Evolutionary conservation across 2,888 invertebrate species (phyloP).

Genomic region (Drosophila bunnanda): DNA sequence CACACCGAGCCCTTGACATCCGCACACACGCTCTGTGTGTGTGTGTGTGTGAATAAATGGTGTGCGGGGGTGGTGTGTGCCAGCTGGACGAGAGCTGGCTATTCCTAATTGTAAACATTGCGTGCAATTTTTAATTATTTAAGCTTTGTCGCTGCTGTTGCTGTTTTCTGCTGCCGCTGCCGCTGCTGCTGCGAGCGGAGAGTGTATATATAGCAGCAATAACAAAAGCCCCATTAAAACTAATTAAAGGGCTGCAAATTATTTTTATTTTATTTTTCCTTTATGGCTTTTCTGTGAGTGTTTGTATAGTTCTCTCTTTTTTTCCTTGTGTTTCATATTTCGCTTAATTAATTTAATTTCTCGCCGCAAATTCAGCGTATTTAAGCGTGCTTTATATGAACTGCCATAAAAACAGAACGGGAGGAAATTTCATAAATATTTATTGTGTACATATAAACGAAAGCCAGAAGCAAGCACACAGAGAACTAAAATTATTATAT

Average conservation of each 20-base stretch:
- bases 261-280: constrained; percentile 70
- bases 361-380: constrained; percentile 70
- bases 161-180: constrained; percentile 18
- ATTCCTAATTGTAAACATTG: constrained; percentile 82
- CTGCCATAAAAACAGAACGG: constrained; percentile 75
- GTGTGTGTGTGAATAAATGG: constrained; percentile 17
- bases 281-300: constrained; percentile 51
- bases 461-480: constrained; percentile 48
- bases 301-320: constrained; percentile 49
- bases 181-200: constrained; percentile 22
- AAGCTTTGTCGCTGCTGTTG: constrained; percentile 72
- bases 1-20: constrained; percentile 41
- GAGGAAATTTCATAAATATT: constrained; percentile 67
- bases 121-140: constrained; percentile 84
- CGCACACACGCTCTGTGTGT: neutral
- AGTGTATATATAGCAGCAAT: constrained; percentile 46
- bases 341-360: constrained; percentile 79
- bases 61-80: constrained; percentile 30
- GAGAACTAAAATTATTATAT: constrained; percentile 56
- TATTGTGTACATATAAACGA: constrained; percentile 55
- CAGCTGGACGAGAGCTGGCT: constrained; percentile 63
- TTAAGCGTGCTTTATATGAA: constrained; percentile 79
- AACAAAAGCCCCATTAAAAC: constrained; percentile 72
- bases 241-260: constrained; percentile 77
- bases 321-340: constrained; percentile 61